Conservation (phyloP, 2,888 invertebrate genomes). For the Cheilosia vernalis region DNA sequence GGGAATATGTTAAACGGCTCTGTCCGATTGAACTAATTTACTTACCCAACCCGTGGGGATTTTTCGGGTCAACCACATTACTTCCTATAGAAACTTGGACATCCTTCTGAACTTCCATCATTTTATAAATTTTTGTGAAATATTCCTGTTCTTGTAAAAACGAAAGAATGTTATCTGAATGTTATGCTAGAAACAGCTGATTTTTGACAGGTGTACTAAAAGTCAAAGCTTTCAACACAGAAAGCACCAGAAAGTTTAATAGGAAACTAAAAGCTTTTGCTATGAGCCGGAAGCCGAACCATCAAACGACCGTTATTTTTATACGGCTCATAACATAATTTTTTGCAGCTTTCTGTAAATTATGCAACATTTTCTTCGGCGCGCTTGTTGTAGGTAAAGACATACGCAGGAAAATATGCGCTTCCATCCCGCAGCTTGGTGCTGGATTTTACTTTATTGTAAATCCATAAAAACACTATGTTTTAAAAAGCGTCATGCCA, state of each 20-base stretch:
- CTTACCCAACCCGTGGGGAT: constrained; percentile 81
- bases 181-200: constrained; percentile 5
- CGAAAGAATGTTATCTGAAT: no score
- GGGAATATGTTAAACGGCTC: not conserved
- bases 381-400: no score
- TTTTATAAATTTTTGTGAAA: constrained; percentile 21
- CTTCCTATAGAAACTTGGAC: constrained; percentile 6
- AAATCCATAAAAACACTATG: no score
- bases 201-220: constrained; percentile 6
- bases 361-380: no score
- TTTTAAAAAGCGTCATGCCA: no score
- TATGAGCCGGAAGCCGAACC: not conserved
- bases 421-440: no score
- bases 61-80: constrained; percentile 76
- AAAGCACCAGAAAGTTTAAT: not conserved
- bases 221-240: not conserved
- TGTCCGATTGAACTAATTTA: not conserved
- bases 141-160: not conserved
- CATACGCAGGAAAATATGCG: no score
- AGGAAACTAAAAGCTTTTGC: not conserved
- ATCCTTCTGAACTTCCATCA: constrained; percentile 52
- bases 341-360: no score
- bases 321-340: not conserved
- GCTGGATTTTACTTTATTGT: no score
- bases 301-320: no score